phyloP scores from a whole-genome alignment of 2,797 vertebrate species.

The Falco novaeseelandiae region DNA sequence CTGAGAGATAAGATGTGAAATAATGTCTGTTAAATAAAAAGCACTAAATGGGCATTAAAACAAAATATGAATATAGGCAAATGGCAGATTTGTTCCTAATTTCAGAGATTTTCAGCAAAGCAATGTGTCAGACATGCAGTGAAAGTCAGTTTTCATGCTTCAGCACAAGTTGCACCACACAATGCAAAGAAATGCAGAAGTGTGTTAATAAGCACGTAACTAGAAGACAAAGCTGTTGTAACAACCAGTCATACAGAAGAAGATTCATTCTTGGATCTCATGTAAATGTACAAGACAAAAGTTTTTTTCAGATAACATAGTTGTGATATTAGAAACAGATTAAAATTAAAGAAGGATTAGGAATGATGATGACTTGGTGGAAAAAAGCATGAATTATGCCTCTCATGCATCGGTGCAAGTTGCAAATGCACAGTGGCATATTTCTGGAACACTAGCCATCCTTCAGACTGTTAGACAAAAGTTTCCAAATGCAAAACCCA shows the following conservation, averaged over 20 bases:
- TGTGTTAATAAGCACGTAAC: conserved; percentile 13
- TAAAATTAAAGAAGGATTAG: neutral
- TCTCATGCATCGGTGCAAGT: neutral
- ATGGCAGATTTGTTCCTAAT: conserved; percentile 11
- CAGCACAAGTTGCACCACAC: neutral
- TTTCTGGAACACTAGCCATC: neutral
- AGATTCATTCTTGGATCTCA: neutral
- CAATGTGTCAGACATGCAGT: neutral
- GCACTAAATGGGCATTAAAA: neutral
- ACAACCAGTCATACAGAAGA: neutral
- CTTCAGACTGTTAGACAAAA: neutral
- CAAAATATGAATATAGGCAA: neutral
- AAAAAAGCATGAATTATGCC: neutral
- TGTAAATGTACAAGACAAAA: neutral
- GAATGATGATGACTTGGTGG: neutral
- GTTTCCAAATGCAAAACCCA: neutral
- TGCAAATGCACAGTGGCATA: neutral
- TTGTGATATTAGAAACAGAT: neutral
- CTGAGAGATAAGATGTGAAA: neutral
- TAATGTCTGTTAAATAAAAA: conserved; percentile 25
- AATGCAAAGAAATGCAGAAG: conserved; percentile 5
- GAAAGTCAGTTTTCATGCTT: neutral
- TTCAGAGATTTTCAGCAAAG: conserved; percentile 26
- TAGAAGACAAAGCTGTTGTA: neutral
- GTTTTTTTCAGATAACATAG: neutral